These are phyloP conservation scores for Brenthis daphne DNA, from an alignment of 2,888 invertebrate genomes.

Conservation along the genomic window DNA sequence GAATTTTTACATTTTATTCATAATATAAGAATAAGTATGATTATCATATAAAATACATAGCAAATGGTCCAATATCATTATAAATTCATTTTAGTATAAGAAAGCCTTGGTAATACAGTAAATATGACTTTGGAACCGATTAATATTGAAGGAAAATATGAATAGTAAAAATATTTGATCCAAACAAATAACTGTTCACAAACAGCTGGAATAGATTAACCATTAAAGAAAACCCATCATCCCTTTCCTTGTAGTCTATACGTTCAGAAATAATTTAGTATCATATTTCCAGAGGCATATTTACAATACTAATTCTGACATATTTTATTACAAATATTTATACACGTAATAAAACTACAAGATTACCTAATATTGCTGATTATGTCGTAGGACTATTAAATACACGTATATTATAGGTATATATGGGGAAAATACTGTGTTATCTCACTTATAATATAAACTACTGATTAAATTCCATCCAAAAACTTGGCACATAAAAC, in stretches of 20 bases:
- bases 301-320: slow-evolving; percentile 6
- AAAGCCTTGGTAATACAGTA: neutral
- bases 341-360: slow-evolving; percentile 10
- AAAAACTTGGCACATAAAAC: slow-evolving; percentile 49
- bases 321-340: slow-evolving; percentile 7
- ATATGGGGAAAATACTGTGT: slow-evolving; percentile 59
- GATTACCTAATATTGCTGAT: slow-evolving; percentile 23
- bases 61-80: slow-evolving; percentile 44
- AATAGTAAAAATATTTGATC: slow-evolving; percentile 4
- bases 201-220: too few species aligned
- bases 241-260: too few species aligned
- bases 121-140: too few species aligned
- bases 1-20: slow-evolving; percentile 3
- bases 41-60: slow-evolving; percentile 18
- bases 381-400: slow-evolving; percentile 12
- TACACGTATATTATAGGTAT: slow-evolving; percentile 41
- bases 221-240: too few species aligned
- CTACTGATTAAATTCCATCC: slow-evolving; percentile 68
- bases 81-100: slow-evolving; percentile 35
- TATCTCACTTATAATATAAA: slow-evolving; percentile 45
- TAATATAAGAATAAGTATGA: slow-evolving; percentile 15
- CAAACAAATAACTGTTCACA: too few species aligned
- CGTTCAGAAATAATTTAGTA: neutral
- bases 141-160: neutral
- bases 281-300: neutral